Conservation (phyloP, 2,113 vertebrate species). For the Amazona guildingii region DNA sequence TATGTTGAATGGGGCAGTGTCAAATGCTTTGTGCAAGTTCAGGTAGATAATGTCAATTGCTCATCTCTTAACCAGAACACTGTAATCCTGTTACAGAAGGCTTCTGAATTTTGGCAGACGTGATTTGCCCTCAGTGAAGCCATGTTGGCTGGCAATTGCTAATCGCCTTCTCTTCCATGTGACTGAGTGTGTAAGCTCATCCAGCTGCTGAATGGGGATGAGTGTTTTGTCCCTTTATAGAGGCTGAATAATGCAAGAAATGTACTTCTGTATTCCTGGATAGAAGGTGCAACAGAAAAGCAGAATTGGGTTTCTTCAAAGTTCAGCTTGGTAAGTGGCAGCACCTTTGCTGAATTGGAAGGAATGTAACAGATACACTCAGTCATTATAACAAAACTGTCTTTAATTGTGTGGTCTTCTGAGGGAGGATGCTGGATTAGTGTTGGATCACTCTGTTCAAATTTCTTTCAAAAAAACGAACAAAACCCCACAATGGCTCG, state of each 20-base stretch:
- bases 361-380: neutral
- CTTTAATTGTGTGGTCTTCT: neutral
- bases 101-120: neutral
- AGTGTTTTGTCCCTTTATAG: neutral
- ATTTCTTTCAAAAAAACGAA: neutral
- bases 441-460: neutral
- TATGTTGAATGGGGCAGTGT: no score
- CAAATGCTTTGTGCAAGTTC: neutral
- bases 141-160: neutral
- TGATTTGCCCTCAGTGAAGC: neutral
- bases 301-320: neutral
- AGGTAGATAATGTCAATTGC: neutral
- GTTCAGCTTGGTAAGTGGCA: neutral
- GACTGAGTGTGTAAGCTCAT: neutral
- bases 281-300: neutral
- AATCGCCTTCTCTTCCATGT: neutral
- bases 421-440: neutral
- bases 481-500: neutral
- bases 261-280: neutral
- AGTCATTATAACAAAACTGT: neutral
- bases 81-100: fast-evolving
- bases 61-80: neutral
- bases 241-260: neutral
- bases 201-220: neutral
- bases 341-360: neutral